phyloP scores from a whole-genome alignment of 2,113 vertebrate species.

The Cyprinodon tularosa region DNA sequence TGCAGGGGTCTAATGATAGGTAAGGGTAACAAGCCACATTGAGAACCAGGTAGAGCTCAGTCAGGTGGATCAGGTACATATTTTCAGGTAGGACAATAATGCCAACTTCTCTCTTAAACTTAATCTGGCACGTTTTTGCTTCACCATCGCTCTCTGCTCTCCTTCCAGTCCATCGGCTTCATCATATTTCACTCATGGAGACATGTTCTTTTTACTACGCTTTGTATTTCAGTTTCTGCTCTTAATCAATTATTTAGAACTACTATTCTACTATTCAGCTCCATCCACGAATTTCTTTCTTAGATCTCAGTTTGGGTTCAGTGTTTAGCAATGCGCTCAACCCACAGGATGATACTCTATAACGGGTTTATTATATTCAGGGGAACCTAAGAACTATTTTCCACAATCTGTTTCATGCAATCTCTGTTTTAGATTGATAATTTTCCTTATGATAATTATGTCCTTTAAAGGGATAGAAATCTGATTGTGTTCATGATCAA shows the following conservation, averaged over 20 bases:
- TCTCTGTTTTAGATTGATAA: no score
- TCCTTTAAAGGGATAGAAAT: no score
- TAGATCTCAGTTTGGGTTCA: background rate
- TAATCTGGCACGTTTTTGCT: constrained; percentile 40
- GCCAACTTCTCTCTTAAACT: constrained; percentile 37
- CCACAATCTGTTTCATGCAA: no score
- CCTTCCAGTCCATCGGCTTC: background rate
- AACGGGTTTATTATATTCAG: no score
- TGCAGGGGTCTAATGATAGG: constrained; percentile 56
- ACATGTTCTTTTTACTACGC: constrained; percentile 1
- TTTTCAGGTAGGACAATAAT: constrained; percentile 60
- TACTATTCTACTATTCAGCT: background rate
- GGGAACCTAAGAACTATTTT: no score
- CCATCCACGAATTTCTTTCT: background rate
- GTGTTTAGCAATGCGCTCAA: background rate
- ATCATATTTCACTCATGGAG: background rate
- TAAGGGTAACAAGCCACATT: constrained; percentile 66
- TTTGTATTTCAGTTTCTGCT: constrained; percentile 7
- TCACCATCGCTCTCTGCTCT: constrained; percentile 19
- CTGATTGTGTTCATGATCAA: no score
- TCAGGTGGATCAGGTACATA: constrained; percentile 62
- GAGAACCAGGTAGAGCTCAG: constrained; percentile 64
- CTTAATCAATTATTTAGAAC: background rate
- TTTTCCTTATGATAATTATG: no score
- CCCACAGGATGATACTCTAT: background rate